phyloP scores from a whole-genome alignment of 2,113 vertebrate genomes.

The Hippocampus mohnikei region DNA sequence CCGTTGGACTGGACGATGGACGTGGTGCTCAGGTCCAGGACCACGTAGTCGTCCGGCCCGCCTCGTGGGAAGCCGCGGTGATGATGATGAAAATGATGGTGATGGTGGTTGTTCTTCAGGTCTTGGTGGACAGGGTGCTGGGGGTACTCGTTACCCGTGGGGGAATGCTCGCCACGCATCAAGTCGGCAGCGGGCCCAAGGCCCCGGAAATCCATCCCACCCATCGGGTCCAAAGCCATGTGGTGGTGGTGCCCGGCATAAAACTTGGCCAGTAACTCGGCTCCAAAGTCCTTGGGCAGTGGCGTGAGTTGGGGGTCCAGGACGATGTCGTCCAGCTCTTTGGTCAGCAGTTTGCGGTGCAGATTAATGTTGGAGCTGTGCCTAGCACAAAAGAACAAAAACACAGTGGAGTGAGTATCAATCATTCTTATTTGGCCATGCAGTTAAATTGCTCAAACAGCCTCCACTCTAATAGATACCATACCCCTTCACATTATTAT shows the following conservation, averaged over 20 bases:
- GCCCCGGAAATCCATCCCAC: slow-evolving; percentile 52
- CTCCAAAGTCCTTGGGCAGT: slow-evolving; percentile 91
- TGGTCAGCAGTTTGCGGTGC: slow-evolving; percentile 99
- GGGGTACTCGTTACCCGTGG: slow-evolving; percentile 83
- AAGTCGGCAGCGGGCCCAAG: slow-evolving; percentile 46
- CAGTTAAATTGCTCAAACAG: not conserved
- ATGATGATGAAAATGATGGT: slow-evolving; percentile 59
- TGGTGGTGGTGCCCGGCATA: slow-evolving; percentile 86
- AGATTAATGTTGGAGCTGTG: slow-evolving; percentile 99
- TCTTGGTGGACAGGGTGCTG: slow-evolving; percentile 45
- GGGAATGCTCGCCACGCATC: slow-evolving; percentile 79
- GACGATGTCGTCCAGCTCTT: slow-evolving; percentile 99
- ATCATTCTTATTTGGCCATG: not conserved
- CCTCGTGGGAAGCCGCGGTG: slow-evolving; percentile 84
- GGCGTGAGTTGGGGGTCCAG: slow-evolving; percentile 92
- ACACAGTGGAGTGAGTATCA: not conserved
- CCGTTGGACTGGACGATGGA: slow-evolving; percentile 95
- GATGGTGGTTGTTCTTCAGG: slow-evolving; percentile 67
- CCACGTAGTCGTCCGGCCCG: slow-evolving; percentile 91
- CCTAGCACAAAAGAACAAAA: slow-evolving; percentile 67
- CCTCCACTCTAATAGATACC: not conserved
- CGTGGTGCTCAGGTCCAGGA: slow-evolving; percentile 94
- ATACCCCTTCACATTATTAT: not conserved
- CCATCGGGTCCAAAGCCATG: slow-evolving; percentile 79
- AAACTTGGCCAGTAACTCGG: slow-evolving; percentile 96